Base-by-base conservation (phyloP, 2,888 invertebrate species). In the Clitarchus hookeri region DNA sequence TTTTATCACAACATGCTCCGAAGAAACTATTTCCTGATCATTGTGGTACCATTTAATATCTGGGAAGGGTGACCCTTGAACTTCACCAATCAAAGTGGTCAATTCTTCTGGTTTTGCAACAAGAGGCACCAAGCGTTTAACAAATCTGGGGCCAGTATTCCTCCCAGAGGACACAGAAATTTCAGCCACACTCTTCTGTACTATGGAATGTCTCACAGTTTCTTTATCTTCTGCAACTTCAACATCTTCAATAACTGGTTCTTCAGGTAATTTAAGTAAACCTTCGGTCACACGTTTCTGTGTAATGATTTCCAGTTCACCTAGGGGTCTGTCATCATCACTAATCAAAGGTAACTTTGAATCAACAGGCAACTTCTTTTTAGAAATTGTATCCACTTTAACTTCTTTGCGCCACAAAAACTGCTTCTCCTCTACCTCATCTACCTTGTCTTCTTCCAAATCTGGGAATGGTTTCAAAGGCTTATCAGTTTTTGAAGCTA, bases 41-140 rank as follows among this genome's bases (percentile, higher is more conserved):
- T 96, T 95, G 90, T 94, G 94, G 89, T 94, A 95, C 96, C 96
- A 96, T 80, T 93, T 93, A 87, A 96, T 93, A 89, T 94, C 94
- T 23, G 96, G 96, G 91, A 93, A 93, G 54, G 96, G 96, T 88
- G 92, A 92, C 88, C 95, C 96, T 89, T 94, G 94, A 26, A 95
- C 94, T 89, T 94, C 93, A 90, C 95, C 95, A 83, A 93, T 93
- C 84, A 96, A 93, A 83, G 93, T 91, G 0, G 94, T 93, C 11
- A 94, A 94, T 89, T 94, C 93, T 87, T 94, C 93, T 82, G 93
- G 93, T 88, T 94, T 93, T 26, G 93, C 93, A 88, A 94, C 93
- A 65, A 94, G 93, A 84, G 96, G 95, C 89, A 95, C 93, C 53
- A 96, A 92, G 88, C 95, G 93, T 89, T 95, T 93, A 19, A 94